Percentiles rank a stretch among this genome's conserved stretches.
These are phyloP conservation scores for Centrocercus urophasianus DNA, from an alignment of 2,113 vertebrate species.

Conservation along the genomic window DNA sequence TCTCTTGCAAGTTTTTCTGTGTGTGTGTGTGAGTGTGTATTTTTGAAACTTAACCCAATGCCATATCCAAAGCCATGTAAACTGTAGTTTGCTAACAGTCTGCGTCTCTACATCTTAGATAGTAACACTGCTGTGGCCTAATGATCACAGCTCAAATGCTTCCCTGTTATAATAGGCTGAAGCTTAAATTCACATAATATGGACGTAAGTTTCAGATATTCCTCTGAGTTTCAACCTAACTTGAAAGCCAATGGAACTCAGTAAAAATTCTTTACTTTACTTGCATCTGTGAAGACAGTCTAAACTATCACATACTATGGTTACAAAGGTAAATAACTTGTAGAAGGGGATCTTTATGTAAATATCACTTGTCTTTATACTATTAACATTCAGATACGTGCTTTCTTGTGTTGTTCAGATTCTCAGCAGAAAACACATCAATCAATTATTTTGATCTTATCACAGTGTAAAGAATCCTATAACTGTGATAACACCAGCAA, in stretches of 20 bases:
- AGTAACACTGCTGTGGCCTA: background rate
- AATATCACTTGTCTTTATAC: constrained; percentile 34
- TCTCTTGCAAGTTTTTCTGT: background rate
- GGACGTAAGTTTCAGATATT: background rate
- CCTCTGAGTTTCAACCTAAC: background rate
- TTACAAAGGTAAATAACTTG: constrained; percentile 52
- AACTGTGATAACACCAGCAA: constrained; percentile 53
- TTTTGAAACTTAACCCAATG: background rate
- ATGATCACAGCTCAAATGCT: background rate
- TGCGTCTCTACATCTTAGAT: background rate
- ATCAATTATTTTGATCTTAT: constrained; percentile 69
- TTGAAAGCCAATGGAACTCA: background rate
- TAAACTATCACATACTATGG: background rate
- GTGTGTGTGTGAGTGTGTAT: background rate
- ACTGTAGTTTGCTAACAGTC: background rate
- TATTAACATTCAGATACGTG: constrained; percentile 45
- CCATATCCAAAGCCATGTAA: background rate
- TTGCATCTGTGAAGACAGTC: background rate
- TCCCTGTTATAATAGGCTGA: background rate
- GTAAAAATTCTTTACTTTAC: background rate
- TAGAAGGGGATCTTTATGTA: constrained; percentile 41
- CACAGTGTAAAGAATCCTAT: constrained; percentile 41
- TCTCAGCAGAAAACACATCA: constrained; percentile 42
- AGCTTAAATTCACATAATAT: background rate
- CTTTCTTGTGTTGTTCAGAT: constrained; percentile 20